phyloP scores from a whole-genome alignment of 2,797 vertebrate species.

The Ctenosaura bakeri region DNA sequence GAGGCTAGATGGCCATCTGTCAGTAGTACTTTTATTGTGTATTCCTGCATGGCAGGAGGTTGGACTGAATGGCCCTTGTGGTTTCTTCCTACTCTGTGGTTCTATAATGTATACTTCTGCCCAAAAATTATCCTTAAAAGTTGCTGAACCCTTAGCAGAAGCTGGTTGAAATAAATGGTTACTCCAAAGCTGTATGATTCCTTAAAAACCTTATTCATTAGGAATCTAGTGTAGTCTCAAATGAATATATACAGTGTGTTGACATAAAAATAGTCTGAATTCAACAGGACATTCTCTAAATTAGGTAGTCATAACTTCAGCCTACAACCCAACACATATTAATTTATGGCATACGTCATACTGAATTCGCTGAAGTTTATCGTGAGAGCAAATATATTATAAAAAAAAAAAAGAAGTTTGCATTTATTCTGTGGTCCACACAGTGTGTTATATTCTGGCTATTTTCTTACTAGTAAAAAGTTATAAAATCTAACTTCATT shows the following conservation, averaged over 20 bases:
- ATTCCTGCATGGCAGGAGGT: too few species aligned
- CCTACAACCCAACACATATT: background rate
- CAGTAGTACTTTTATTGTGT: too few species aligned
- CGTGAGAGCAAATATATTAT: conserved; percentile 7
- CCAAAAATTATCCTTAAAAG: background rate
- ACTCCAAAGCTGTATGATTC: background rate
- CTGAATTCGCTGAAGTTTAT: conserved; percentile 7
- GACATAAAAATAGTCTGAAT: background rate
- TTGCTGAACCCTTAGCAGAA: conserved; percentile 32
- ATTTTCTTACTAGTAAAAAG: background rate
- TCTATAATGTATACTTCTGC: background rate
- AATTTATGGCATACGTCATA: background rate
- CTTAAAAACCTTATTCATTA: conserved; percentile 20
- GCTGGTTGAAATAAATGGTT: conserved; percentile 23
- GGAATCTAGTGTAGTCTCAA: background rate
- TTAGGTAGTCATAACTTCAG: background rate
- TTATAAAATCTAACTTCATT: conserved; percentile 10
- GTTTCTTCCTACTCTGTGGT: too few species aligned
- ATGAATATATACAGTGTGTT: background rate
- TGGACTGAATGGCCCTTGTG: too few species aligned
- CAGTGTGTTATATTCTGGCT: conserved; percentile 16
- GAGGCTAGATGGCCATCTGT: too few species aligned
- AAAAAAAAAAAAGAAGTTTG: background rate
- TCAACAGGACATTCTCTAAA: background rate
- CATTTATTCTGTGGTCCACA: background rate